phyloP scores from a whole-genome alignment of 1,140 invertebrate species.

The Leucophenga varia region DNA sequence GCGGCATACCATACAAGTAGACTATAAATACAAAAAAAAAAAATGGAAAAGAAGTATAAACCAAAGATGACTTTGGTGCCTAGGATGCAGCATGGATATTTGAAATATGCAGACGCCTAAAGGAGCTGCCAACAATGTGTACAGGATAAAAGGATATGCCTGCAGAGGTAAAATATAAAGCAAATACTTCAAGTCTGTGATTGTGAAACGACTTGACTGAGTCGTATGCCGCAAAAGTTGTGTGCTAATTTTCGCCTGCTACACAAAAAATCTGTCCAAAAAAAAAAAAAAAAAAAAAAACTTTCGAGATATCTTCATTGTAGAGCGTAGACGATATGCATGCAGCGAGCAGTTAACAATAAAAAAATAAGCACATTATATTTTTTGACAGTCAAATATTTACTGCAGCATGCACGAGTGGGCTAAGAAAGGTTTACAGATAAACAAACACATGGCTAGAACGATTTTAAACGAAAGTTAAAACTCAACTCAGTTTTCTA shows the following conservation, averaged over 20 bases:
- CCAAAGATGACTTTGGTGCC: slow-evolving; percentile 31
- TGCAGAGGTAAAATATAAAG: slow-evolving; percentile 38
- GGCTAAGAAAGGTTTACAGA: no score
- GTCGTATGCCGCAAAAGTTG: slow-evolving; percentile 11
- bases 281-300: slow-evolving; percentile 19
- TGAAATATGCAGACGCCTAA: slow-evolving; percentile 48
- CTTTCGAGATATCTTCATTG: no score
- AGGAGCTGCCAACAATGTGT: slow-evolving; percentile 27
- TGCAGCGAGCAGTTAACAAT: no score
- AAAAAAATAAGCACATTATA: no score
- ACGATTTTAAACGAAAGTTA: no score
- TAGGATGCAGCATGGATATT: slow-evolving; percentile 32
- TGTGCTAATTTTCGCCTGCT: slow-evolving; percentile 42
- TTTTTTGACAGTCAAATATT: no score
- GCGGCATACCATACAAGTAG: slow-evolving; percentile 9
- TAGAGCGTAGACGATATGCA: no score
- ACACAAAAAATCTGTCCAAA: slow-evolving; percentile 34
- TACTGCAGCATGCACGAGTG: no score
- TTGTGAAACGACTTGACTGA: slow-evolving; percentile 23
- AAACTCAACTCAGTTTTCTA: no score
- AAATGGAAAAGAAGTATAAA: slow-evolving; percentile 1
- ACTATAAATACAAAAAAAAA: background rate
- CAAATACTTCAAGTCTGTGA: slow-evolving; percentile 36
- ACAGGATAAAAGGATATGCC: slow-evolving; percentile 16
- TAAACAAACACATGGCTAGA: no score